Evolutionary conservation across 2,888 invertebrate species (phyloP).

Genomic region (Diarsia dahlii): DNA sequence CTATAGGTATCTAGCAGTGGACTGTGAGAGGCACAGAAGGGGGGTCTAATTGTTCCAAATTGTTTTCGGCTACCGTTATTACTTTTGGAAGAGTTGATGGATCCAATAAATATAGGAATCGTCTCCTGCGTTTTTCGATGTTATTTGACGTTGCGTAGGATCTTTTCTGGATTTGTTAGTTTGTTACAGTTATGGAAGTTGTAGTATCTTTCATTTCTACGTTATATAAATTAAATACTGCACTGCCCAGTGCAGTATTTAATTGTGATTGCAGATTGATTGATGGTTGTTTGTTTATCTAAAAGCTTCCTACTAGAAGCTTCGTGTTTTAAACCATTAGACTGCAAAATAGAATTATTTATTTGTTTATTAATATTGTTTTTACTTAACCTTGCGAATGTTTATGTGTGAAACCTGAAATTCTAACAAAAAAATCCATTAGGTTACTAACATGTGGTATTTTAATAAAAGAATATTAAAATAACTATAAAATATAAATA

Average conservation of each 20-base stretch:
- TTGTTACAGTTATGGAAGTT: neutral
- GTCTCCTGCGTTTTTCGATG: neutral
- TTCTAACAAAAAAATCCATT: neutral
- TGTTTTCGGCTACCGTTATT: neutral
- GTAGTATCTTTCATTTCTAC: neutral
- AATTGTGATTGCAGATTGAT: neutral
- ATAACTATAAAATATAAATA: constrained; percentile 45
- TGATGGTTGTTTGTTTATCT: neutral
- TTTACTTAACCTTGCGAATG: constrained; percentile 3
- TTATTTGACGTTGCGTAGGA: neutral
- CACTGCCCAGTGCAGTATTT: neutral
- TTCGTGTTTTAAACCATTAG: neutral
- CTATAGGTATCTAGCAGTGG: neutral
- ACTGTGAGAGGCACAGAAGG: neutral
- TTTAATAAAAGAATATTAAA: constrained; percentile 17
- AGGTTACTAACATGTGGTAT: neutral
- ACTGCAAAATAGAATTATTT: neutral
- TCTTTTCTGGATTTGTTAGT: neutral
- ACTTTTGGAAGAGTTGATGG: neutral
- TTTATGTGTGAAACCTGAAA: neutral
- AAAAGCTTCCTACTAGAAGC: neutral
- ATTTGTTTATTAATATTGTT: neutral
- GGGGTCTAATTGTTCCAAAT: neutral
- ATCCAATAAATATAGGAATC: neutral
- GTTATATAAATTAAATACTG: too few species aligned